These are phyloP conservation scores for Oscarella lobularis DNA, from an alignment of 37 sponge, comb jelly and placozoan genomes.

Conservation along the genomic window DNA sequence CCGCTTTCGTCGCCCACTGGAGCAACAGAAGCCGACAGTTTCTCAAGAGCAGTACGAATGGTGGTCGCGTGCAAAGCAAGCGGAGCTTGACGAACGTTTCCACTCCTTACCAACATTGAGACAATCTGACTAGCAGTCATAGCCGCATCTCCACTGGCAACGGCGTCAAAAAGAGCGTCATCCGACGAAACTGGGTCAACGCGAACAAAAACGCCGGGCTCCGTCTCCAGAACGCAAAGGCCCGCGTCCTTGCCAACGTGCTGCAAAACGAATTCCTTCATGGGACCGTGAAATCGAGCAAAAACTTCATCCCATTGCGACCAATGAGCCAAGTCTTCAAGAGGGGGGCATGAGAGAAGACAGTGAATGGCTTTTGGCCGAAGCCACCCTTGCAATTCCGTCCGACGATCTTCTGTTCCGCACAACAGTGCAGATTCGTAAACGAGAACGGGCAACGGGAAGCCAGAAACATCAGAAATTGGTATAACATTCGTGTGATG, in stretches of 20 bases:
- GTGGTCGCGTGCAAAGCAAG: constrained; percentile 18
- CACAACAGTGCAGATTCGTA: background rate
- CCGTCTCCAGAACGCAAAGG: constrained; percentile 17
- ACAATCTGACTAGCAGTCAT: constrained; percentile 22
- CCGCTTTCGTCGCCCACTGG: background rate
- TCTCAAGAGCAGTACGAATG: constrained; percentile 23
- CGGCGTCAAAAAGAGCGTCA: constrained; percentile 20
- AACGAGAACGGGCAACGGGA: background rate
- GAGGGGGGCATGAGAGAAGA: constrained; percentile 21
- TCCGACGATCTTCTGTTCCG: constrained; percentile 9
- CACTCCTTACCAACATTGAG: constrained; percentile 22
- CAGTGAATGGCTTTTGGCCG: constrained; percentile 12
- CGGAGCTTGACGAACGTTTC: constrained; percentile 13
- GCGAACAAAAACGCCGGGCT: constrained; percentile 17
- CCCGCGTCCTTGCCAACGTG: background rate
- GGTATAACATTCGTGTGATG: background rate
- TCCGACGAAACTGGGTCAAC: constrained; percentile 17
- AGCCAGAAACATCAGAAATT: background rate
- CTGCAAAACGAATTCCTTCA: constrained; percentile 30
- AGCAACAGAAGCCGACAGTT: background rate
- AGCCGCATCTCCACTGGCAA: constrained; percentile 13
- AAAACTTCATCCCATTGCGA: constrained; percentile 44
- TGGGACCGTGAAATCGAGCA: constrained; percentile 16
- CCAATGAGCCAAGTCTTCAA: constrained; percentile 35
- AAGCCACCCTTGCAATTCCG: too few species aligned